Percentiles rank a stretch among this genome's conserved stretches.
Conservation (phyloP, 2,797 vertebrate genomes). For the Spatula clypeata region DNA sequence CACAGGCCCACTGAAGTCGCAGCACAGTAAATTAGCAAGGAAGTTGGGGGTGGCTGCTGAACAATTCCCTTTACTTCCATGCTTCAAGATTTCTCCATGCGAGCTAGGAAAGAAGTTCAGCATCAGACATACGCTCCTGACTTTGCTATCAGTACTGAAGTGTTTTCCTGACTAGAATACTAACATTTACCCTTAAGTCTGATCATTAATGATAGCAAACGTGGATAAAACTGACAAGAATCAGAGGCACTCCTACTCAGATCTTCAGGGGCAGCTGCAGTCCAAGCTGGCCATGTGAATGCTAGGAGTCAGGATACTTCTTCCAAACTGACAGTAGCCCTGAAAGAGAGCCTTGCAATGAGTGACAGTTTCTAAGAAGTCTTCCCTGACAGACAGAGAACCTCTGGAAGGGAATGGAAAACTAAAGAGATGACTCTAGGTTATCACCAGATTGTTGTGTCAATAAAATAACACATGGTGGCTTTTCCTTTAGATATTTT, state of each 20-base stretch:
- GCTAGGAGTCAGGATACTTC: neutral
- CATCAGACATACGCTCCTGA: accelerated
- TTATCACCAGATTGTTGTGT: neutral
- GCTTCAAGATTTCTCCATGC: neutral
- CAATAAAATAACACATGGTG: neutral
- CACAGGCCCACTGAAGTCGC: neutral
- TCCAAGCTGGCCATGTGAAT: neutral
- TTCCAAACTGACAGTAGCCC: neutral
- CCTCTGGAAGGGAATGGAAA: neutral
- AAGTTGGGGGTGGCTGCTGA: neutral
- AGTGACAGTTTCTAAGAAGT: neutral
- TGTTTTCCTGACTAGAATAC: neutral
- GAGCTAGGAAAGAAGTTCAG: neutral
- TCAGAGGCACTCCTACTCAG: neutral
- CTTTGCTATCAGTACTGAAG: neutral
- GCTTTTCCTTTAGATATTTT: neutral
- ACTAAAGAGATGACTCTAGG: neutral
- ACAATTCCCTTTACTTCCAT: neutral
- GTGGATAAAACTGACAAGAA: neutral
- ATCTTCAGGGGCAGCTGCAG: neutral
- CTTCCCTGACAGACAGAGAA: neutral
- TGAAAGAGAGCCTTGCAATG: neutral
- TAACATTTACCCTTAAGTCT: neutral
- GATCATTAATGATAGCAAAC: neutral
- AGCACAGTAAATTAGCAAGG: neutral